Percentiles rank a stretch among this genome's conserved stretches.
These are phyloP conservation scores for Tachypleus tridentatus DNA, from an alignment of 1,140 invertebrate genomes.

Conservation along the genomic window DNA sequence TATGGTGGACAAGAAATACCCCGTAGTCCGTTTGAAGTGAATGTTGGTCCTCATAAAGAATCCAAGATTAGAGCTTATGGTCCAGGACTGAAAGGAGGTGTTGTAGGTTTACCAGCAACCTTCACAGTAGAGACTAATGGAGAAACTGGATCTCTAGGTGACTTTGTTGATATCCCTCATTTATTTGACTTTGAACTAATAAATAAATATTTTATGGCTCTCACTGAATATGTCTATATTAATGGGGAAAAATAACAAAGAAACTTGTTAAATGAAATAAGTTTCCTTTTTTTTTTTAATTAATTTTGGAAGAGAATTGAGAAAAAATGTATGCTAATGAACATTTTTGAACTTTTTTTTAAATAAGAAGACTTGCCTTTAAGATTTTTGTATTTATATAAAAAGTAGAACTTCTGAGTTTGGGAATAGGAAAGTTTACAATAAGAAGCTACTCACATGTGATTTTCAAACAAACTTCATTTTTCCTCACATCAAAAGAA, in stretches of 20 bases:
- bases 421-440: too few species aligned
- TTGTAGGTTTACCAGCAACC: constrained; percentile 66
- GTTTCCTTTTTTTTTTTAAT: neutral
- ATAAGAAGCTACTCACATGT: too few species aligned
- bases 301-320: neutral
- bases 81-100: constrained; percentile 67
- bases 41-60: constrained; percentile 69
- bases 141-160: constrained; percentile 67
- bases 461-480: too few species aligned
- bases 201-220: neutral
- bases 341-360: neutral
- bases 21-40: constrained; percentile 66
- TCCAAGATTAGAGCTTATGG: constrained; percentile 72
- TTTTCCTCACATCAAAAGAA: too few species aligned
- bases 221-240: neutral
- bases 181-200: neutral
- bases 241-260: neutral
- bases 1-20: constrained; percentile 62
- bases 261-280: neutral
- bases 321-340: neutral
- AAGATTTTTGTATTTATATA: too few species aligned
- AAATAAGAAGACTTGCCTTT: too few species aligned
- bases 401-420: too few species aligned
- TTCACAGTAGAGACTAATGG: constrained; percentile 88
- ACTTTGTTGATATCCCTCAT: constrained; percentile 7